These are phyloP conservation scores for Neostethus bicornis DNA, from an alignment of 2,797 vertebrate genomes.

Conservation along the genomic window DNA sequence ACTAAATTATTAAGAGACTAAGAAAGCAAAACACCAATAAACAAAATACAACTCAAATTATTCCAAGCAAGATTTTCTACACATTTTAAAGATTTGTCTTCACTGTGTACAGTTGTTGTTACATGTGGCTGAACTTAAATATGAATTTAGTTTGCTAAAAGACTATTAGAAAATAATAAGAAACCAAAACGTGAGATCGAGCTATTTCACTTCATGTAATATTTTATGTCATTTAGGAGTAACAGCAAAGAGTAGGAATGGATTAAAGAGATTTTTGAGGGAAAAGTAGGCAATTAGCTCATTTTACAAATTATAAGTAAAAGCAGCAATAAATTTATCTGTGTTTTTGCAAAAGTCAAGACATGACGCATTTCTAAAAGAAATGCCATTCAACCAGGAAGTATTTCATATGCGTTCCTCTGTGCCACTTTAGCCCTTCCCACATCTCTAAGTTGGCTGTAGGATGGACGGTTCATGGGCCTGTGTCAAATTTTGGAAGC, in stretches of 20 bases:
- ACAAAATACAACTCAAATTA: not conserved
- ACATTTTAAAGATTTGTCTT: slow-evolving; percentile 10
- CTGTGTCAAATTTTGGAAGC: too few species aligned
- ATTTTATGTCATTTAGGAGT: slow-evolving; percentile 60
- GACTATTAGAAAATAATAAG: slow-evolving; percentile 47
- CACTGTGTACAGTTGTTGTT: slow-evolving; percentile 14
- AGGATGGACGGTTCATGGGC: too few species aligned
- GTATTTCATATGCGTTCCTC: too few species aligned
- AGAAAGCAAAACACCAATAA: slow-evolving; percentile 26
- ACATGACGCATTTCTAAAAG: too few species aligned
- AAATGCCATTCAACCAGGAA: too few species aligned
- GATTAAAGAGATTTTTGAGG: slow-evolving; percentile 39
- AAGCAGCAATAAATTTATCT: slow-evolving; percentile 4
- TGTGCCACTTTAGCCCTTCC: too few species aligned
- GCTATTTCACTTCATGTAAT: slow-evolving; percentile 41
- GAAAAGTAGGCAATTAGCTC: slow-evolving; percentile 15
- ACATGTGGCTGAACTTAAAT: slow-evolving; percentile 15
- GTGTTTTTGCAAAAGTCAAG: too few species aligned
- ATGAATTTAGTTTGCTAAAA: slow-evolving; percentile 13
- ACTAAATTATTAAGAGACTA: slow-evolving; percentile 42
- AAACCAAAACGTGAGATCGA: slow-evolving; percentile 39
- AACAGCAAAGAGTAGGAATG: slow-evolving; percentile 37
- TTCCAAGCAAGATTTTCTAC: not conserved
- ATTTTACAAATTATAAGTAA: slow-evolving; percentile 11
- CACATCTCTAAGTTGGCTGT: too few species aligned